Percentiles rank a stretch among this genome's conserved stretches.
Evolutionary conservation across 2,113 vertebrate genomes (phyloP).

Genomic region (Toxostoma redivivum): DNA sequence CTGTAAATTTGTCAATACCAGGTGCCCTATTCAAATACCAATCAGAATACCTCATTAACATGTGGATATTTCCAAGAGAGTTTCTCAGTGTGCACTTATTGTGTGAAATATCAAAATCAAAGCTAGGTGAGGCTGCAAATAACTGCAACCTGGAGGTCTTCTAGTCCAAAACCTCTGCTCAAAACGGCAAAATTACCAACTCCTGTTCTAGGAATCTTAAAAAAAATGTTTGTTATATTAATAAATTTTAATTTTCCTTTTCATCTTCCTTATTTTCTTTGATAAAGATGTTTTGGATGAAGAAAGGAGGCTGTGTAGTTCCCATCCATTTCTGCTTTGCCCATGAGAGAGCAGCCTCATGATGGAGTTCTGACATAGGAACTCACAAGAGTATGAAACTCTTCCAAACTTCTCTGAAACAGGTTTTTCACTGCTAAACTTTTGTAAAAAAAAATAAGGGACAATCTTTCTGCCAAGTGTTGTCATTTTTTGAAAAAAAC

Average conservation of each 20-base stretch:
- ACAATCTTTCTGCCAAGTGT: neutral
- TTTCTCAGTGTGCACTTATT: neutral
- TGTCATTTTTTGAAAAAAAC: neutral
- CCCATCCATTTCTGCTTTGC: neutral
- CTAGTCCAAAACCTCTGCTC: neutral
- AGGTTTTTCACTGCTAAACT: neutral
- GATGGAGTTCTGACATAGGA: neutral
- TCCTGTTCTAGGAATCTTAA: neutral
- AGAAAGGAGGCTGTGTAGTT: fast-evolving
- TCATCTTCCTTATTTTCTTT: neutral
- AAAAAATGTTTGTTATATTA: neutral
- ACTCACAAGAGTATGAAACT: neutral
- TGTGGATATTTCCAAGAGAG: neutral
- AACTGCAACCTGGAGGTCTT: neutral
- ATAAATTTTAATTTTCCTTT: neutral
- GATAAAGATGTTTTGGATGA: neutral
- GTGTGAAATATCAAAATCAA: neutral
- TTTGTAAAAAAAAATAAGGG: neutral
- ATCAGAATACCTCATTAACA: neutral
- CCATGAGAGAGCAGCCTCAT: neutral
- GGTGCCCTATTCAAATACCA: neutral
- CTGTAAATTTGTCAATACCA: neutral
- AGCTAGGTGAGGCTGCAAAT: neutral
- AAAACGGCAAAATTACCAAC: neutral
- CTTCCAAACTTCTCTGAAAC: neutral